A percentile compares a stretch with the other conserved stretches of the same genome.
Evolutionary conservation across 2,113 vertebrate genomes (phyloP).

Genomic region (Epinephelus fuscoguttatus): DNA sequence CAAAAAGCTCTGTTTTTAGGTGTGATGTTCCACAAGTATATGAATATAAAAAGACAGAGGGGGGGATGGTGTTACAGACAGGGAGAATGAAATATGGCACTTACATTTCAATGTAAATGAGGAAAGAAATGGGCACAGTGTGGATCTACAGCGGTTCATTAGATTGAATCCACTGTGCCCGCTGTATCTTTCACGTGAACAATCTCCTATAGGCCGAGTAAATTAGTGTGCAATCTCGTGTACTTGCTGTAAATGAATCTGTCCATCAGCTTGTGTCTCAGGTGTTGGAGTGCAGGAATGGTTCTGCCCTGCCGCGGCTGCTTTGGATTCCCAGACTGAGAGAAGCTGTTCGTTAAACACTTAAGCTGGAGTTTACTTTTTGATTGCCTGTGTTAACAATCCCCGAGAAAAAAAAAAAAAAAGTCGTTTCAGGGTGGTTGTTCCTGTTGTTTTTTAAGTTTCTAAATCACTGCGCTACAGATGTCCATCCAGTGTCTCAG

Average conservation of each 20-base stretch:
- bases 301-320: conserved; percentile 29
- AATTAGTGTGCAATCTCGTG: conserved; percentile 77
- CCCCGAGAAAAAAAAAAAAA: background rate
- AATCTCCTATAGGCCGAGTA: conserved; percentile 68
- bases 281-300: conserved; percentile 47
- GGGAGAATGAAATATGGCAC: conserved; percentile 73
- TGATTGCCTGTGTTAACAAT: conserved; percentile 29
- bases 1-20: conserved; percentile 46
- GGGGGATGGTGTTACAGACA: conserved; percentile 30
- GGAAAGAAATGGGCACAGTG: conserved; percentile 65
- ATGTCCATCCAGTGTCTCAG: conserved; percentile 2
- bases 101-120: conserved; percentile 82
- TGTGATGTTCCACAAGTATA: conserved; percentile 53
- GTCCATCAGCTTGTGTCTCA: conserved; percentile 76
- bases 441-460: conserved; percentile 8
- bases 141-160: conserved; percentile 76
- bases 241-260: conserved; percentile 79
- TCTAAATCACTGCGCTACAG: conserved; percentile 4
- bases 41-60: conserved; percentile 56
- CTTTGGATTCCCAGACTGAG: conserved; percentile 46
- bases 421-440: background rate
- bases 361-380: conserved; percentile 50
- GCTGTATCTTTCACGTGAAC: conserved; percentile 75
- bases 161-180: conserved; percentile 58
- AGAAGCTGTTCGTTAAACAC: conserved; percentile 54